Conservation (phyloP, 2,113 vertebrate species). For the Plotosus lineatus region DNA sequence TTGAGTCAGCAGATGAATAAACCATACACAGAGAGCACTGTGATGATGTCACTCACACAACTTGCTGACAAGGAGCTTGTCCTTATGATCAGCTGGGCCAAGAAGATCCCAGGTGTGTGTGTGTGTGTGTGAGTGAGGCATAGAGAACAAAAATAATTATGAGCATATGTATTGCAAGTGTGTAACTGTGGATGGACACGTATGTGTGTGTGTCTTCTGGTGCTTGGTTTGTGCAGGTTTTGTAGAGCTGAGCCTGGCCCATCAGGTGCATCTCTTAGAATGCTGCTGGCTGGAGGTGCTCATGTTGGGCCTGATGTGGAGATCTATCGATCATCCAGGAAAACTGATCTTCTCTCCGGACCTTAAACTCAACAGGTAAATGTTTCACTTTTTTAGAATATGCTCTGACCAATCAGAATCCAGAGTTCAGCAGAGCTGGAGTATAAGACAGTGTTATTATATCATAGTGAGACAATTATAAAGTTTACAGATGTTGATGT, state of each 20-base stretch:
- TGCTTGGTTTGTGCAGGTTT: conserved; percentile 77
- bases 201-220: conserved; percentile 9
- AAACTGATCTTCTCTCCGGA: conserved; percentile 96
- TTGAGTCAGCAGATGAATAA: conserved; percentile 82
- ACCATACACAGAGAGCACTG: conserved; percentile 91
- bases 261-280: conserved; percentile 93
- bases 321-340: conserved; percentile 91
- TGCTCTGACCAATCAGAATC: not conserved
- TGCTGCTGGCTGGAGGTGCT: conserved; percentile 97
- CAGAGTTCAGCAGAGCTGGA: not conserved
- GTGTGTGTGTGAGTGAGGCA: conserved; percentile 30
- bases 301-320: conserved; percentile 98
- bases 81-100: conserved; percentile 97
- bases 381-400: not conserved
- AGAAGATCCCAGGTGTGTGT: conserved; percentile 89
- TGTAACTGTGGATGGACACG: not conserved
- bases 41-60: conserved; percentile 97
- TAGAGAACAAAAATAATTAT: not conserved
- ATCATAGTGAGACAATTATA: not conserved
- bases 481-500: not conserved
- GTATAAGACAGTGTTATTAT: not conserved
- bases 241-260: conserved; percentile 84
- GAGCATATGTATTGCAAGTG: not conserved
- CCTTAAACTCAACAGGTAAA: conserved; percentile 89
- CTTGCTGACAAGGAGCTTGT: conserved; percentile 95